Conservation (phyloP, 2,888 invertebrate species). For the Ceriagrion tenellum region DNA sequence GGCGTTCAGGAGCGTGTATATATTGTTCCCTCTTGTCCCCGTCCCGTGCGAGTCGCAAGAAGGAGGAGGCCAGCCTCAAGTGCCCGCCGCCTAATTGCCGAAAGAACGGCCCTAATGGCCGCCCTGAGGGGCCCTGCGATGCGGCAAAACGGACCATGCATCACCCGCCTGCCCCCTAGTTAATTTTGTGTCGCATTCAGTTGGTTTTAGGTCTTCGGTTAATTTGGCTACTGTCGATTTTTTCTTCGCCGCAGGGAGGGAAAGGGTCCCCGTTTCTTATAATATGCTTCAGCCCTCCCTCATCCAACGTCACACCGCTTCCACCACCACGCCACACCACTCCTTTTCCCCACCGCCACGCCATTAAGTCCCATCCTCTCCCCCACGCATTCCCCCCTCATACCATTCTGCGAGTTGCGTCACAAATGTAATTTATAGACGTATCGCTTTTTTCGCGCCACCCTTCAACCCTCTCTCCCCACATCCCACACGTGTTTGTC, state of each 20-base stretch:
- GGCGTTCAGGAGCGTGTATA: not conserved
- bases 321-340: not conserved
- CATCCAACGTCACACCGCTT: not conserved
- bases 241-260: not conserved
- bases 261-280: not conserved
- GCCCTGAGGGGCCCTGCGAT: slow-evolving; percentile 38
- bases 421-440: slow-evolving; percentile 45
- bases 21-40: not conserved
- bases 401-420: slow-evolving; percentile 32
- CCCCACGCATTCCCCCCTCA: not conserved
- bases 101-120: slow-evolving; percentile 50
- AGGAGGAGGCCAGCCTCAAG: slow-evolving; percentile 21
- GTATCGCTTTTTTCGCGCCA: not conserved
- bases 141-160: slow-evolving; percentile 56
- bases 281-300: not conserved
- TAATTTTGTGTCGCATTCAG: slow-evolving; percentile 47
- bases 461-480: not conserved
- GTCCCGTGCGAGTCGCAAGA: slow-evolving; percentile 29
- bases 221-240: slow-evolving; percentile 22
- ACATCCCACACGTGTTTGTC: not conserved
- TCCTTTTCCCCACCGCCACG: not conserved
- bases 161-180: slow-evolving; percentile 10
- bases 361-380: not conserved
- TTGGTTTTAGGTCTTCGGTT: slow-evolving; percentile 44
- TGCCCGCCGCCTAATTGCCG: slow-evolving; percentile 54